These are phyloP conservation scores for Ommatoiulus sabulosus DNA, from an alignment of 2,888 invertebrate species.

Conservation along the genomic window DNA sequence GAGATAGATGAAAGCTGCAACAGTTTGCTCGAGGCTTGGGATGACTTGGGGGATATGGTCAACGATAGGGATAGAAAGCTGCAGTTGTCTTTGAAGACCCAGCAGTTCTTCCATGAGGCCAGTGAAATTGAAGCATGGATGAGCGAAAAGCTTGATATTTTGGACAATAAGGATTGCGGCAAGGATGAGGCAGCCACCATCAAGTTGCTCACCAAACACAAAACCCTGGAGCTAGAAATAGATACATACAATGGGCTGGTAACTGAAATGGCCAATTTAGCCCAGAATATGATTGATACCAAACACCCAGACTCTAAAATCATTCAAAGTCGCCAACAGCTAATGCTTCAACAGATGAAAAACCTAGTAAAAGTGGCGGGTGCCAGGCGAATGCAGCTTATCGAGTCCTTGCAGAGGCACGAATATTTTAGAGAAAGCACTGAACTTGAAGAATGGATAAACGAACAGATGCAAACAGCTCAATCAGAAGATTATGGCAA, in stretches of 20 bases:
- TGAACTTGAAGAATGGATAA: conserved; percentile 92
- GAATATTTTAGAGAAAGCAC: conserved; percentile 91
- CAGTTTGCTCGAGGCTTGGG: conserved; percentile 80
- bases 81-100: conserved; percentile 87
- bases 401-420: conserved; percentile 90
- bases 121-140: conserved; percentile 94
- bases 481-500: conserved; percentile 94
- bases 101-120: conserved; percentile 91
- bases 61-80: conserved; percentile 80
- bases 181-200: conserved; percentile 90
- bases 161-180: conserved; percentile 88
- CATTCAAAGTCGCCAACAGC: conserved; percentile 76
- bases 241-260: conserved; percentile 93
- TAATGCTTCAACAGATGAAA: conserved; percentile 82
- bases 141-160: conserved; percentile 84
- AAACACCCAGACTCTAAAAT: conserved; percentile 87
- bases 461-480: conserved; percentile 88
- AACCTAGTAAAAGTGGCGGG: conserved; percentile 84
- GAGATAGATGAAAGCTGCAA: conserved; percentile 82
- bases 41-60: conserved; percentile 78
- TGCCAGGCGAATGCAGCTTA: conserved; percentile 83
- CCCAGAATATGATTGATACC: conserved; percentile 81
- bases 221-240: conserved; percentile 90
- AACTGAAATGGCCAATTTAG: conserved; percentile 90
- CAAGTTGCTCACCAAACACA: conserved; percentile 93